Base-by-base conservation (phyloP, 1,140 invertebrate species). In the Ceratosolen fusciceps region DNA sequence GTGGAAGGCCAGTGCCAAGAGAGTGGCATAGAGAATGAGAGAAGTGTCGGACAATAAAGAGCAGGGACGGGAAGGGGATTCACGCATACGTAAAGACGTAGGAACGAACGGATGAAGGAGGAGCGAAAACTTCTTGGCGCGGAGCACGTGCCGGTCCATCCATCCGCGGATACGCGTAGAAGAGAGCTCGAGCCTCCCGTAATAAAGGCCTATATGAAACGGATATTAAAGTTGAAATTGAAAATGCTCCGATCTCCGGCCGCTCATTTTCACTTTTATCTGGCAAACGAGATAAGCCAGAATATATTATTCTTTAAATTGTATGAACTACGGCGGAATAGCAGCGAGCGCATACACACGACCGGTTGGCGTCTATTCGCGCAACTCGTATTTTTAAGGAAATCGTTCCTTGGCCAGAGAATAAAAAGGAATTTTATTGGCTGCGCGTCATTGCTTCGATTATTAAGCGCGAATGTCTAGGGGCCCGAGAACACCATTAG, bases 21-120 rank as follows among this genome's bases (percentile, higher is more conserved):
- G 49, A 54, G 47, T 31, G 31, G 31, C 52, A 60, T 26, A 60
- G 56, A 29, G 56, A 60, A 31, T 14, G 26, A 62, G 58, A 62
- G 58, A 62, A 62, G 29, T 62, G 58, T 62, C 58, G 29, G 58
- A 34, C 58, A 62, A 62, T 62, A 62, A 62, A 62, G 14, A 62
- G 58, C 2, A 5, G 31, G 31, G 16, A 31, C 34, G 58, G 31
- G 5, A 21, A 62, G 31, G 31, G n/a, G n/a, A n/a, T n/a, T n/a
- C 29, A 34, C 29, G 31, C 58, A n/a, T n/a, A n/a, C 54, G 54
- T 60, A 73, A 73, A 73, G 52, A 58, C 54, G 54, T 60, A 73
- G 58, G 58, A 52, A 58, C 34, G 47, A 31, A 73, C 24, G 12
- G 47, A 54, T 26, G 31, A 43, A 72, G 0, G 39, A 70, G 70